Conservation (phyloP, 2,888 invertebrate species). For the Sphinx pinastri region DNA sequence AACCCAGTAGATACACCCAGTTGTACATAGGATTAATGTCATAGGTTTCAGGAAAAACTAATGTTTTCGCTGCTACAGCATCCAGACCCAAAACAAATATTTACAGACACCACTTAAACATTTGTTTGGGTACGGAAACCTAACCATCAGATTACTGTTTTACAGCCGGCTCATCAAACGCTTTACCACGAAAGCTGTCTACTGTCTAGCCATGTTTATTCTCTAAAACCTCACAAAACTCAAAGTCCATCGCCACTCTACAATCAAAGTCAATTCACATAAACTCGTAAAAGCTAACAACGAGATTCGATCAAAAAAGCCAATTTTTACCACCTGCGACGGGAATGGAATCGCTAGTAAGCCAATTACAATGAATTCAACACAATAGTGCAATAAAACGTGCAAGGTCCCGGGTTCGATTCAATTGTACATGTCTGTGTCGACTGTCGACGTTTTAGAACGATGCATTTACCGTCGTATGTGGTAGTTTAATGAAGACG, state of each 20-base stretch:
- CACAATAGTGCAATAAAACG: slow-evolving; percentile 6
- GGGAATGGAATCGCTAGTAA: neutral
- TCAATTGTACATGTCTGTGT: neutral
- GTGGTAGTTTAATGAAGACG: neutral
- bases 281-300: neutral
- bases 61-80: too few relatives aligned
- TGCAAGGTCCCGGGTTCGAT: neutral
- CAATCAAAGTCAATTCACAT: neutral
- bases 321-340: neutral
- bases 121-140: too few relatives aligned
- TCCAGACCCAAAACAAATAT: too few relatives aligned
- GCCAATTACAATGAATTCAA: neutral
- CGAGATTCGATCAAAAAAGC: slow-evolving; percentile 16
- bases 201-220: too few relatives aligned
- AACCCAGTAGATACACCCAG: too few relatives aligned
- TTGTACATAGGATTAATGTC: too few relatives aligned
- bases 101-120: too few relatives aligned
- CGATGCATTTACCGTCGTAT: neutral
- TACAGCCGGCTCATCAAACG: too few relatives aligned
- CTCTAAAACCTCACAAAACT: neutral
- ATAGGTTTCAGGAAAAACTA: too few relatives aligned
- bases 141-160: too few relatives aligned
- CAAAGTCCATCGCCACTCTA: neutral
- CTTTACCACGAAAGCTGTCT: too few relatives aligned
- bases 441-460: neutral